Evolutionary conservation across 2,888 invertebrate genomes (phyloP), one percentile per base, ranked within the genome.

Genomic region (Cephus rjabovi): DNA sequence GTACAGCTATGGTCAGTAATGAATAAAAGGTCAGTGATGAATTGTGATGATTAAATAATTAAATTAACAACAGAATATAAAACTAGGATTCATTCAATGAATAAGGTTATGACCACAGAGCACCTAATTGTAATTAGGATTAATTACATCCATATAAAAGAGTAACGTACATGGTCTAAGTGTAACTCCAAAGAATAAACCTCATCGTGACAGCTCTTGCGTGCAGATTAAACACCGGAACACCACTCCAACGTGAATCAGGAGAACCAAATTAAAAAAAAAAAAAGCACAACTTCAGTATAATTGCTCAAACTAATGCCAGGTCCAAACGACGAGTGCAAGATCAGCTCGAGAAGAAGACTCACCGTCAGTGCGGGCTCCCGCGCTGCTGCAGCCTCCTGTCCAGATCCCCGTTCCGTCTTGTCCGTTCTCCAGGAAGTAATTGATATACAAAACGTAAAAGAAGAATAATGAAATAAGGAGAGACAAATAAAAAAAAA

Each of bases 301-400:
- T 56, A 56, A 56, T 9, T 23, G 23, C 9, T 56, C 23, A 56
- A 56, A 23, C 15, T 56, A 23, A 23, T 56, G 9, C 56, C 6
- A 23, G 9, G 23, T 6, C 56, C 56, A 23, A 9, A 56, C 23
- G 23, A 56, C 56, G 23, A 56, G 23, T 56, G 15, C 23, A 56
- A 56, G 56, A 56, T 56, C 56, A 56, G 56, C 23, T 23, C 56
- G 23, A 56, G 56, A 56, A 56, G 23, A 56, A 35, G 69, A 76
- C 89, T 89, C 82, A 90, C 90, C 90, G 90, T 90, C 89, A 90
- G 85, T 82, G 85, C 90, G 90, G 90, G 90, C 87, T 80, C 78
- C 81, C 82, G 83, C 86, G 82, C 71, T 23, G 71, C 34, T 71
- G 4, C 71, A 34, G 33, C 33, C 9, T 31, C 71, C 33, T 71